Conservation (phyloP, 2,797 vertebrate species). For the Decapterus maruadsi region DNA sequence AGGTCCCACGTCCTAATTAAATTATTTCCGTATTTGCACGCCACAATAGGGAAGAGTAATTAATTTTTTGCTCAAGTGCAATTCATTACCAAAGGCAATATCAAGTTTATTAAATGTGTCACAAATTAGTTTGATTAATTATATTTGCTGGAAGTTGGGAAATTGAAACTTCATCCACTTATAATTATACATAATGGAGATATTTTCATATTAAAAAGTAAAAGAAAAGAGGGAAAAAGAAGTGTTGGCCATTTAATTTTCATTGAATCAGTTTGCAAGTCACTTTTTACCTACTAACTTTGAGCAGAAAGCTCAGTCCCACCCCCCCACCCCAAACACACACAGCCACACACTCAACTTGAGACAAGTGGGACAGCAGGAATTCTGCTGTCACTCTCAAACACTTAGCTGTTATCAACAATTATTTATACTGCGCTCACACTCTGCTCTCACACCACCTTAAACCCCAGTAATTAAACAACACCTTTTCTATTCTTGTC, state of each 20-base stretch:
- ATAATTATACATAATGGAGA: slow-evolving; percentile 71
- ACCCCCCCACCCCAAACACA: neutral
- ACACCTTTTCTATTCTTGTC: slow-evolving; percentile 63
- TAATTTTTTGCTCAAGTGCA: slow-evolving; percentile 73
- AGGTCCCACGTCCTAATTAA: slow-evolving; percentile 62
- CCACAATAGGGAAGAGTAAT: slow-evolving; percentile 72
- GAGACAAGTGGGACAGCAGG: slow-evolving; percentile 48
- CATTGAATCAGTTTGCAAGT: slow-evolving; percentile 41
- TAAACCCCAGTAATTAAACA: slow-evolving; percentile 67
- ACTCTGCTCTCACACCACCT: slow-evolving; percentile 54
- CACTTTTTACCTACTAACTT: neutral
- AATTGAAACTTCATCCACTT: slow-evolving; percentile 71
- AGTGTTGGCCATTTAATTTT: slow-evolving; percentile 79
- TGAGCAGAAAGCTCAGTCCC: neutral
- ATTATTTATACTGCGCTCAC: slow-evolving; percentile 69
- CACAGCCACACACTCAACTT: neutral
- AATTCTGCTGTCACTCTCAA: slow-evolving; percentile 48
- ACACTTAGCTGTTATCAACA: slow-evolving; percentile 43
- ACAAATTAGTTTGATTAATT: slow-evolving; percentile 80
- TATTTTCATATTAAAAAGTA: slow-evolving; percentile 48
- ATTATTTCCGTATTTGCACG: slow-evolving; percentile 71
- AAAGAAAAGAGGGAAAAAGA: slow-evolving; percentile 58
- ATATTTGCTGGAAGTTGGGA: slow-evolving; percentile 69
- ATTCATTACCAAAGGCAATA: slow-evolving; percentile 76
- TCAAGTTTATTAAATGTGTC: slow-evolving; percentile 75